Percentiles rank a stretch among this genome's conserved stretches.
Conservation (phyloP, 2,888 invertebrate genomes). For the Steinernema carpocapsae region DNA sequence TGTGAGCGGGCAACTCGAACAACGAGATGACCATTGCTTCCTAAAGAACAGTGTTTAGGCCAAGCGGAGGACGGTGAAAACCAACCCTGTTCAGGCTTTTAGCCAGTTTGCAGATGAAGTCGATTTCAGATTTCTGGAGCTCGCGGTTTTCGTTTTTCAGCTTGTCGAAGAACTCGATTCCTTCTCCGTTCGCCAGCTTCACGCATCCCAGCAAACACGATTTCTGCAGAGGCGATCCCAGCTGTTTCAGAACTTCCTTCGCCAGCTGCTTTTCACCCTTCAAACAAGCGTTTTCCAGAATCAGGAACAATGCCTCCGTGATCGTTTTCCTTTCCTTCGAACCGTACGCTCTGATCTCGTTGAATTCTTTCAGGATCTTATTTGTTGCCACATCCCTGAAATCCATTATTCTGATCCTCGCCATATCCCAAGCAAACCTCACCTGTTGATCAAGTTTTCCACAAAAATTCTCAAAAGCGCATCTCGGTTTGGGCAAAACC, state of each 20-base stretch:
- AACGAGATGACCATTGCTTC: background rate
- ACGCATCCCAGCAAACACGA: constrained; percentile 13
- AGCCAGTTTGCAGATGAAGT: constrained; percentile 20
- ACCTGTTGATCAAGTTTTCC: background rate
- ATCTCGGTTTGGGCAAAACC: constrained; percentile 1
- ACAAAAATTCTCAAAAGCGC: background rate
- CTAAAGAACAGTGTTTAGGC: background rate
- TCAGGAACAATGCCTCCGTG: background rate
- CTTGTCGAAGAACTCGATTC: constrained; percentile 30
- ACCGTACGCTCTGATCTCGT: background rate
- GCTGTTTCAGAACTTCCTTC: background rate
- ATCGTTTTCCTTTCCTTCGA: background rate
- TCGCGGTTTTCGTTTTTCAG: background rate
- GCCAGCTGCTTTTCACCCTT: background rate
- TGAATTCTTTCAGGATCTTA: background rate
- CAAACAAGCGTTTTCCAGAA: background rate
- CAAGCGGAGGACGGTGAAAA: background rate
- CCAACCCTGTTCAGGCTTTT: background rate
- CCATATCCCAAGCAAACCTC: background rate
- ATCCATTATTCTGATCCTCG: background rate
- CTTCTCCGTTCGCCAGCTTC: constrained; percentile 8
- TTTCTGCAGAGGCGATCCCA: constrained; percentile 18
- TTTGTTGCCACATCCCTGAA: background rate
- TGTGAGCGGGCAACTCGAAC: constrained; percentile 2
- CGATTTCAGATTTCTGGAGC: background rate